phyloP scores from a whole-genome alignment of 2,888 invertebrate genomes.

The Acleris sparsana region DNA sequence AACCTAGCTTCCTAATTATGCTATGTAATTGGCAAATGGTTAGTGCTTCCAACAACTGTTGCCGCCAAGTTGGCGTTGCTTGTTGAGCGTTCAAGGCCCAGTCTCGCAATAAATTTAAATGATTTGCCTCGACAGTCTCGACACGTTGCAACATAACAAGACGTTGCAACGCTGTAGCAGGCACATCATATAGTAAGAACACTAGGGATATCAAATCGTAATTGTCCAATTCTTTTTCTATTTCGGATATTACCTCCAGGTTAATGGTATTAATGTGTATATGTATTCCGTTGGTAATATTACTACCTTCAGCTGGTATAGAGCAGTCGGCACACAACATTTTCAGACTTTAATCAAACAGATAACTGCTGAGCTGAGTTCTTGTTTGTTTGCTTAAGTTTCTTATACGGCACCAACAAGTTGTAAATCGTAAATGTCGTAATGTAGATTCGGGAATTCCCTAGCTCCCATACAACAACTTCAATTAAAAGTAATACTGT shows the following conservation, averaged over 20 bases:
- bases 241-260: conserved; percentile 58
- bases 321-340: conserved; percentile 55
- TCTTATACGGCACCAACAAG: neutral
- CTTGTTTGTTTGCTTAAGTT: too few species aligned
- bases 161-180: conserved; percentile 70
- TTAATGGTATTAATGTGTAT: conserved; percentile 48
- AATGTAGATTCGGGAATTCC: neutral
- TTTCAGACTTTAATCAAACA: neutral
- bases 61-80: conserved; percentile 60
- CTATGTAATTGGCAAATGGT: conserved; percentile 64
- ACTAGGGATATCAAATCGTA: conserved; percentile 71
- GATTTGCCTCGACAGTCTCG: conserved; percentile 49
- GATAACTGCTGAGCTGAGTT: too few species aligned
- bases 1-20: conserved; percentile 67
- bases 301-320: conserved; percentile 42
- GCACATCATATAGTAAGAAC: conserved; percentile 70
- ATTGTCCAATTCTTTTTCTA: conserved; percentile 68
- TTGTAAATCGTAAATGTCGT: too few species aligned
- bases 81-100: conserved; percentile 66
- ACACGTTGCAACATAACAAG: conserved; percentile 63
- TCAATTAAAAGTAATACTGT: neutral
- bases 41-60: conserved; percentile 74
- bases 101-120: conserved; percentile 64
- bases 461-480: neutral
- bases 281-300: conserved; percentile 40